Evolutionary conservation across 1,140 invertebrate species (phyloP).

Genomic region (Drosophila pandora): DNA sequence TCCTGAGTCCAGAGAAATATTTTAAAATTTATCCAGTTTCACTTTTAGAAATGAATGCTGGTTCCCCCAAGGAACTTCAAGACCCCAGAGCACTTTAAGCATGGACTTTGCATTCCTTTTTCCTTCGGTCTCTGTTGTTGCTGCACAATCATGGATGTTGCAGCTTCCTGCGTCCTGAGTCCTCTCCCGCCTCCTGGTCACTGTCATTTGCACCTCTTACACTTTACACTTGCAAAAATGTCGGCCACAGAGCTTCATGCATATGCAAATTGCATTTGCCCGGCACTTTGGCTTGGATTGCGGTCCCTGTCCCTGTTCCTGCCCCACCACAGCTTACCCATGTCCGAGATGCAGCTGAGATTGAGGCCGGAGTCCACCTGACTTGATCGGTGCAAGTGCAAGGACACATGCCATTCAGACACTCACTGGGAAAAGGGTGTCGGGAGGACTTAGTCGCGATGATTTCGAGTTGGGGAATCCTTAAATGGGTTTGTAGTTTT

Average conservation of each 20-base stretch:
- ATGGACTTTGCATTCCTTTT: constrained; percentile 30
- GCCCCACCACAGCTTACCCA: constrained; percentile 17
- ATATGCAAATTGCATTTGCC: constrained; percentile 79
- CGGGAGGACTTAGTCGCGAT: background rate
- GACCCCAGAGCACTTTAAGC: constrained; percentile 25
- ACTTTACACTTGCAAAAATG: constrained; percentile 80
- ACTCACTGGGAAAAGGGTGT: background rate
- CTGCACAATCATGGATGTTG: constrained; percentile 57
- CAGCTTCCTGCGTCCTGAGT: constrained; percentile 7
- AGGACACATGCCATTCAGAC: constrained; percentile 3
- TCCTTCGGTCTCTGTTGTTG: constrained; percentile 19
- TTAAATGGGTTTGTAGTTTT: too few species aligned
- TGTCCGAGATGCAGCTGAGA: constrained; percentile 34
- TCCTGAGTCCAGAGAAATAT: background rate
- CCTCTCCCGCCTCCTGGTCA: constrained; percentile 36
- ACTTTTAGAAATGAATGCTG: background rate
- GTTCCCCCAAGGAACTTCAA: constrained; percentile 31
- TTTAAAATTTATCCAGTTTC: background rate
- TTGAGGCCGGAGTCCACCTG: constrained; percentile 42
- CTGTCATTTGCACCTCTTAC: constrained; percentile 82
- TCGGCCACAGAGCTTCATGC: constrained; percentile 77
- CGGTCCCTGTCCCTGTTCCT: background rate
- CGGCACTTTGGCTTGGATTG: constrained; percentile 28
- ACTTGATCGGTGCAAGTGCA: constrained; percentile 43
- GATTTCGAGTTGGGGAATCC: background rate